phyloP scores from a whole-genome alignment of 1,140 invertebrate genomes.

The Ips nitidus region DNA sequence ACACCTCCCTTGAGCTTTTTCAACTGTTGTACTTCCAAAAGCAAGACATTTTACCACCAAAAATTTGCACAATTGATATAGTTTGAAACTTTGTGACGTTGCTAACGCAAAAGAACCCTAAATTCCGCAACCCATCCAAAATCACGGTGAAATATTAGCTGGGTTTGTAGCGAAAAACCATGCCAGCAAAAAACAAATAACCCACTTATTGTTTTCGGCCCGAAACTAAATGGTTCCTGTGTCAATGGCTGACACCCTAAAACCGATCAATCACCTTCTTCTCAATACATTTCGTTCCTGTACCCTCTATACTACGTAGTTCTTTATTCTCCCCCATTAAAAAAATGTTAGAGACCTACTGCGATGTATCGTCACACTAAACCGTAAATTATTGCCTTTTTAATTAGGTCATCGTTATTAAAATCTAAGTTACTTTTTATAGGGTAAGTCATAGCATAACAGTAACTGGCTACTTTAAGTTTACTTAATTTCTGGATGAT shows the following conservation, averaged over 20 bases:
- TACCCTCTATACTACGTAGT: slow-evolving; percentile 20
- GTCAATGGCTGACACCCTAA: slow-evolving; percentile 27
- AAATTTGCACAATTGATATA: no score
- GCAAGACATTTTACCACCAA: background rate
- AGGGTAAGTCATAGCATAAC: no score
- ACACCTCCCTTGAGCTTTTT: slow-evolving; percentile 8
- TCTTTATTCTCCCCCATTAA: slow-evolving; percentile 17
- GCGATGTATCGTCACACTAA: background rate
- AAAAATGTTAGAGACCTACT: slow-evolving; percentile 6
- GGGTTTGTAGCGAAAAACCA: slow-evolving; percentile 12
- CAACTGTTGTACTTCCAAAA: background rate
- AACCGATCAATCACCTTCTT: slow-evolving; percentile 27
- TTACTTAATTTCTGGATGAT: no score
- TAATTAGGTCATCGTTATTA: no score
- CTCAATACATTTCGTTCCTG: slow-evolving; percentile 21
- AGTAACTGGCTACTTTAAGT: no score
- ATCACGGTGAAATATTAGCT: slow-evolving; percentile 16
- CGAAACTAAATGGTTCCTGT: slow-evolving; percentile 29
- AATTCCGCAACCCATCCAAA: background rate
- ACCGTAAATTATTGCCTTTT: no score
- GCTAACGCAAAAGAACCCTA: no score
- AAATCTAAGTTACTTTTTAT: no score
- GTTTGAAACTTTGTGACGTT: no score
- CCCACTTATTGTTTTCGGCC: slow-evolving; percentile 31
- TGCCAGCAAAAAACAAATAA: slow-evolving; percentile 25